Base-by-base conservation (phyloP, 1,140 invertebrate species). In the Bombus waltoni region DNA sequence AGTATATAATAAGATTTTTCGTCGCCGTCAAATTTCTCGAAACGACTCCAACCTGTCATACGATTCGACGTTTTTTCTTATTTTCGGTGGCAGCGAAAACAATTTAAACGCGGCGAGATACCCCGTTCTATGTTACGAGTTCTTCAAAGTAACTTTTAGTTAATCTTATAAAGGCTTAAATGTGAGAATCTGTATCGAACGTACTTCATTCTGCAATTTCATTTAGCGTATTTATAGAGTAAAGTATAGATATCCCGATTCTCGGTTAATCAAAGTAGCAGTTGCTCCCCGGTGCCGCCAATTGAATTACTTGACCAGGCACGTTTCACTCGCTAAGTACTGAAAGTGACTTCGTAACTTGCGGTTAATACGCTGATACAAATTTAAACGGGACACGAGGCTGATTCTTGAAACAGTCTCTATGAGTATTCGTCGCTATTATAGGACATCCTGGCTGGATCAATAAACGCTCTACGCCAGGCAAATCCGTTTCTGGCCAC, bases 371-470 rank as follows among this genome's bases (percentile, higher is more conserved):
- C 70, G n/a, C 32, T 65, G 62, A 65, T 57, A 38, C 44, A 68
- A 77, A 83, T 83, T 77, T 83, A 77, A 83, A 83, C 42, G 38
- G 47, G 35, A 68, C 73, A 77, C 74, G 62, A 70, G 44, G 18
- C 35, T n/a, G 73, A 77, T 77, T 83, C 81, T 83, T 83, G 74
- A 65, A 83, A 70, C 62, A 57, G 62, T 70, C 44, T 40, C 74
- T 42, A 11, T 40, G 81, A 83, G 53, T 77, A 83, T 83, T 77
- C 70, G 44, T 77, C 81, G 77, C 47, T 77, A 42, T 83, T 77
- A 83, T 77, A 62, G 81, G 35, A 8, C 74, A 35, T 77, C 38
- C 44, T 70, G 59, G 72, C n/a, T 32, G 28, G 81, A 83, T 83
- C 81, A 57, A 83, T 83, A 83, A 68, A 47, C 44, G 47, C 6